Evolutionary conservation across 2,797 vertebrate species (phyloP).

Genomic region (Cyclopterus lumpus): DNA sequence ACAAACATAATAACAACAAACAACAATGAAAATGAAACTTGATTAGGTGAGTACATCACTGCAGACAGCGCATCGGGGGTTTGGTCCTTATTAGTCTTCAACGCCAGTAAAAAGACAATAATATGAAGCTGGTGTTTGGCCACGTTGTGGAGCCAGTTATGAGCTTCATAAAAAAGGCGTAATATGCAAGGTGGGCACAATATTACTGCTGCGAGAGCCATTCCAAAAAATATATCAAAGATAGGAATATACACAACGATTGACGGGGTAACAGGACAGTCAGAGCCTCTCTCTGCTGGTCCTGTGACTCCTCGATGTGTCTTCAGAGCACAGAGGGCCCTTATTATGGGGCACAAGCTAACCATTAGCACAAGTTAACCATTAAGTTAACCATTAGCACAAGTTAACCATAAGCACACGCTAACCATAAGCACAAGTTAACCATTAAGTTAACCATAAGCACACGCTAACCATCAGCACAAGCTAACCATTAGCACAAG

Average conservation of each 20-base stretch:
- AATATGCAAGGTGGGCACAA: neutral
- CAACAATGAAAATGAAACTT: too few species aligned
- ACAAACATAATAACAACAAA: slow-evolving; percentile 1
- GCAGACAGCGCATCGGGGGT: neutral
- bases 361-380: slow-evolving; percentile 66
- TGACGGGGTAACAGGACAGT: slow-evolving; percentile 53
- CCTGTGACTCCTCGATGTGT: slow-evolving; percentile 50
- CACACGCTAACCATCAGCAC: too few species aligned
- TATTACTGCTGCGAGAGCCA: slow-evolving; percentile 20
- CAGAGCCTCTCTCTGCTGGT: slow-evolving; percentile 34
- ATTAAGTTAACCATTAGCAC: too few species aligned
- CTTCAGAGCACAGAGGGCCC: slow-evolving; percentile 46
- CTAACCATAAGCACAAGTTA: too few species aligned
- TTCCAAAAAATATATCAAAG: slow-evolving; percentile 30
- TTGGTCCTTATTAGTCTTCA: neutral
- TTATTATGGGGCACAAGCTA: slow-evolving; percentile 52
- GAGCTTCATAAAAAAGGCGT: neutral
- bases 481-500: too few species aligned
- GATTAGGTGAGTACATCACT: neutral
- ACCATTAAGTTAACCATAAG: too few species aligned
- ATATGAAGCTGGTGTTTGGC: neutral
- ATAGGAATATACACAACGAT: slow-evolving; percentile 43
- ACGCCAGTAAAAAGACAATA: neutral
- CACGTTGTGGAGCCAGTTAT: neutral
- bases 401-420: too few species aligned